Conservation (phyloP, 1,140 invertebrate species). For the Drosophila azteca region DNA sequence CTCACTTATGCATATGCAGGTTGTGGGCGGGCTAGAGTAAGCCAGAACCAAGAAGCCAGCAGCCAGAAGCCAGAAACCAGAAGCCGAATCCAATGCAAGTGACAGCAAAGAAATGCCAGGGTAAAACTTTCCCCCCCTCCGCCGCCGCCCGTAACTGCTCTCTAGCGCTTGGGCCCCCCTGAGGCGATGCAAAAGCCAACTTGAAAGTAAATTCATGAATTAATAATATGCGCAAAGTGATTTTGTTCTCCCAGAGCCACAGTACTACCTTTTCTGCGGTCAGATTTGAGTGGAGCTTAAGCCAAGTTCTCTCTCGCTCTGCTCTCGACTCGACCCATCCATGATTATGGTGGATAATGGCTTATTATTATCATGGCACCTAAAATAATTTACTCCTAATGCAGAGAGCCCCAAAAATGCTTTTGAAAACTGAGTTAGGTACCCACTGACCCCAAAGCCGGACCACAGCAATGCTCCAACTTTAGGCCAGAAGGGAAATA, state of each 20-base stretch:
- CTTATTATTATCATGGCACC: constrained; percentile 21
- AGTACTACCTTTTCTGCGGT: background rate
- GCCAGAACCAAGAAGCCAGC: background rate
- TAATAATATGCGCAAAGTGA: constrained; percentile 16
- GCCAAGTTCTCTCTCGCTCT: too few relatives aligned
- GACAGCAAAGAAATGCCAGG: constrained; percentile 43
- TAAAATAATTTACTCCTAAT: constrained; percentile 21
- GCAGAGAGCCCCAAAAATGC: constrained; percentile 9
- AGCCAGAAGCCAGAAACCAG: background rate
- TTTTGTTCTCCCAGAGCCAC: background rate
- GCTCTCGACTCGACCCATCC: too few relatives aligned
- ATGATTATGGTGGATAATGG: constrained; percentile 35
- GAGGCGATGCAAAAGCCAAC: constrained; percentile 20
- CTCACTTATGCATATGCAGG: constrained; percentile 46
- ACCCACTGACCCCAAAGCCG: constrained; percentile 12
- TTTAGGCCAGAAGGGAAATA: constrained; percentile 20
- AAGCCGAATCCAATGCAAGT: constrained; percentile 27
- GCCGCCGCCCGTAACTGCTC: too few relatives aligned
- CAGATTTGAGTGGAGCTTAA: too few relatives aligned
- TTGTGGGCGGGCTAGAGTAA: constrained; percentile 8
- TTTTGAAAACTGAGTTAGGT: background rate
- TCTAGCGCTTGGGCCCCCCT: too few relatives aligned
- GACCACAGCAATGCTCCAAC: constrained; percentile 14
- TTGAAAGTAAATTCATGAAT: constrained; percentile 25
- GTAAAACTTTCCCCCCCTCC: constrained; percentile 10